Conservation (phyloP, 2,113 vertebrate genomes). For the Bombycilla garrulus region DNA sequence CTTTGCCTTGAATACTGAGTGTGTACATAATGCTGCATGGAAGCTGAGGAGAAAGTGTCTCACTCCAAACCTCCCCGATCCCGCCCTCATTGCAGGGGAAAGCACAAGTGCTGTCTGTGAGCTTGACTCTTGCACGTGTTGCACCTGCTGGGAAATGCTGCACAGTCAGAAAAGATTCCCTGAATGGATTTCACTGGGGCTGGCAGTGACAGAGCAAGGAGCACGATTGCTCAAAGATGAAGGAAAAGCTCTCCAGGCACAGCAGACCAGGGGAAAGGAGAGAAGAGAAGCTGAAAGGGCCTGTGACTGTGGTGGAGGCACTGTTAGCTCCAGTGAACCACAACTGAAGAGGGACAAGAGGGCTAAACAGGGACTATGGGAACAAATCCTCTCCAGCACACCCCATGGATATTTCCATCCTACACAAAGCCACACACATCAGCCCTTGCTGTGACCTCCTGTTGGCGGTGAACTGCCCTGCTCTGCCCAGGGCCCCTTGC, state of each 20-base stretch:
- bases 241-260: not conserved
- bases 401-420: not conserved
- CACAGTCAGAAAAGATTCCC: not conserved
- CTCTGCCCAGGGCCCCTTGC: not conserved
- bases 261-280: not conserved
- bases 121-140: not conserved
- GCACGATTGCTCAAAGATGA: not conserved
- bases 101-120: not conserved
- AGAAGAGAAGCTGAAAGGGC: not conserved
- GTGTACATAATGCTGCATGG: not conserved
- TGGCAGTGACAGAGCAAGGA: not conserved
- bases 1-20: not conserved
- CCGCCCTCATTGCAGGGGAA: not conserved
- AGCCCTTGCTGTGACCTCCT: not conserved
- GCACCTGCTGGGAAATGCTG: not conserved
- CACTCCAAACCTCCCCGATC: not conserved
- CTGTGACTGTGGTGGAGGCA: not conserved
- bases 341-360: not conserved
- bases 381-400: not conserved
- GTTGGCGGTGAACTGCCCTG: not conserved
- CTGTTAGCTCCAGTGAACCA: not conserved
- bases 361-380: not conserved
- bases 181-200: not conserved
- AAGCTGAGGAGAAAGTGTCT: not conserved
- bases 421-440: not conserved